Conservation (phyloP, 2,888 invertebrate species). For the Agriopis leucophaearia region DNA sequence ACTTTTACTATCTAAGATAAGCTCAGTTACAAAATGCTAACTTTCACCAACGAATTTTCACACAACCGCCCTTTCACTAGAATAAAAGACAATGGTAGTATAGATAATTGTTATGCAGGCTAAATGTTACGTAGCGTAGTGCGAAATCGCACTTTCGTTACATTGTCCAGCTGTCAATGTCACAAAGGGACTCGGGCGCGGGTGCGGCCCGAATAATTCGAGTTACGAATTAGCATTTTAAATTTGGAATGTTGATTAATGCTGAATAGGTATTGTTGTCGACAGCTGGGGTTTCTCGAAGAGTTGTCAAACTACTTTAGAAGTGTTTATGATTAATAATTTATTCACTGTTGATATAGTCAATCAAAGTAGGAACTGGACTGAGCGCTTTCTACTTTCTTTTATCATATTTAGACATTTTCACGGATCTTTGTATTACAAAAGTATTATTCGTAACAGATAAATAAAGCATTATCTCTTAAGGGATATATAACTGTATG, state of each 20-base stretch:
- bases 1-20: slow-evolving; percentile 35
- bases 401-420: background rate
- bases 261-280: slow-evolving; percentile 37
- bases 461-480: no score
- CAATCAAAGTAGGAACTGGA: slow-evolving; percentile 15
- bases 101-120: slow-evolving; percentile 68
- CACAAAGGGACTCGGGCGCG: slow-evolving; percentile 37
- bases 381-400: slow-evolving; percentile 32
- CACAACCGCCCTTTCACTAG: slow-evolving; percentile 69
- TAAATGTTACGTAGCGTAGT: slow-evolving; percentile 66
- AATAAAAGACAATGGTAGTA: slow-evolving; percentile 74
- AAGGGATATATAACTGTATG: no score
- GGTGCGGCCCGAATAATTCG: slow-evolving; percentile 35
- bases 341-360: slow-evolving; percentile 29
- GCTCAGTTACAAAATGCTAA: slow-evolving; percentile 56
- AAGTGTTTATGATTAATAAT: slow-evolving; percentile 35
- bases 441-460: no score
- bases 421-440: background rate
- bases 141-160: slow-evolving; percentile 33
- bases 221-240: slow-evolving; percentile 29
- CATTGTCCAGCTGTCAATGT: slow-evolving; percentile 39
- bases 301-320: slow-evolving; percentile 34
- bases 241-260: slow-evolving; percentile 39
- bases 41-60: slow-evolving; percentile 63
- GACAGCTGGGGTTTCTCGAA: slow-evolving; percentile 29